Conservation (phyloP, 1,140 invertebrate species). For the Halictus rubicundus region DNA sequence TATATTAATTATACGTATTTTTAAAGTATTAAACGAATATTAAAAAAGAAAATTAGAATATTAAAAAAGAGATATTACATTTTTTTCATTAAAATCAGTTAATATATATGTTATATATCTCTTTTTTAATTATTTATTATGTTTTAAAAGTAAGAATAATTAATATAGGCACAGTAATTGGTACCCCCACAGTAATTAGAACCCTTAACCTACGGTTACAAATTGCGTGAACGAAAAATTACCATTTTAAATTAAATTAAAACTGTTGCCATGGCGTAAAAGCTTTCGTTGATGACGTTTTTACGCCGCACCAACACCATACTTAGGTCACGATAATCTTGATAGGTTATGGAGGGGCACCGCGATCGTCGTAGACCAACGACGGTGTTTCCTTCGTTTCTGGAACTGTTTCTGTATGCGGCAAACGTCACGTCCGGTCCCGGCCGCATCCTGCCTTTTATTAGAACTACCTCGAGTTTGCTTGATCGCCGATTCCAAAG, state of each 20-base stretch:
- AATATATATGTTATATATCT: too few relatives aligned
- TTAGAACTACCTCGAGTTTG: conserved; percentile 23
- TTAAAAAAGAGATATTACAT: too few relatives aligned
- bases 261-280: conserved; percentile 4
- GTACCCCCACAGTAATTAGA: too few relatives aligned
- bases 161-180: too few relatives aligned
- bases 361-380: conserved; percentile 22
- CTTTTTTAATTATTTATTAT: too few relatives aligned
- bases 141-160: too few relatives aligned
- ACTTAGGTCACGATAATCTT: conserved; percentile 47
- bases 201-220: too few relatives aligned
- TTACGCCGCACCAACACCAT: conserved; percentile 25
- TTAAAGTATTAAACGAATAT: too few relatives aligned
- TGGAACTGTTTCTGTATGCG: conserved; percentile 75
- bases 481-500: conserved; percentile 48
- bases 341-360: conserved; percentile 22
- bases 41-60: too few relatives aligned
- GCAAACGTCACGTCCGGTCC: conserved; percentile 71
- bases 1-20: too few relatives aligned
- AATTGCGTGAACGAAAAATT: background rate
- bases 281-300: conserved; percentile 24
- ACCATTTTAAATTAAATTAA: background rate
- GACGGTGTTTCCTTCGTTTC: conserved; percentile 74
- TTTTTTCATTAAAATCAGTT: too few relatives aligned
- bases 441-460: conserved; percentile 63